Base-by-base conservation (phyloP, 2,113 vertebrate species). In the Cisticola juncidis region DNA sequence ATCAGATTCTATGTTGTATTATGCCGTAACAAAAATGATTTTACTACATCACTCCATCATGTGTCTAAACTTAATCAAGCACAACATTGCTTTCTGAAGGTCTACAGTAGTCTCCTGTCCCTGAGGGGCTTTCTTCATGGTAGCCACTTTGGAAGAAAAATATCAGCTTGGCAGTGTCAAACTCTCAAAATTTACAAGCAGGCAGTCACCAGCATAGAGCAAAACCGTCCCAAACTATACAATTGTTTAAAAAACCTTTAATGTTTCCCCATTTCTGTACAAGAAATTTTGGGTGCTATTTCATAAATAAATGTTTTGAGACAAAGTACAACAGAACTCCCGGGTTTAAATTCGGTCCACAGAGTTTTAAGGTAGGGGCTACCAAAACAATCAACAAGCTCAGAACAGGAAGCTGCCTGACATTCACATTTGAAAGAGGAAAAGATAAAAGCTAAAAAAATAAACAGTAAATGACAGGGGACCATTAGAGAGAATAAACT, bases 51-150 rank as follows among this genome's bases (percentile, higher is more conserved):
- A 73, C 94, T 97, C 94, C 76, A 96, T 97, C 95, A 96, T 94
- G 91, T 96, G 95, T 97, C 94, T 96, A 84, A 96, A 97, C 81
- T 95, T 97, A 97, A 97, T 95, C 95, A 97, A 97, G 91, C 91
- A 97, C 72, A 97, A 79, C 91, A 96, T 90, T 96, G 95, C 83
- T 80, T 96, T 97, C 88, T 95, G 86, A 95, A 95, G 84, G 86
- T 91, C 81, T 89, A 88, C 71, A 70, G 74, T 29, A 95, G 78
- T 38, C 48, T 77, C 56, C 16, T 14, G 48, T 88, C 91, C 95
- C 90, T 56, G 45, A 76, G 68, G 95, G 92, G 61, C 72, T 54
- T 89, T 84, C 79, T 87, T 94, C 77, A 64, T 54, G 38, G 92
- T 93, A 96, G 81, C 92, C 92, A 94, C 81, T 95, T 96, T 91